Base-by-base conservation (phyloP, 2,888 invertebrate species). In the Cerastis rubricosa region DNA sequence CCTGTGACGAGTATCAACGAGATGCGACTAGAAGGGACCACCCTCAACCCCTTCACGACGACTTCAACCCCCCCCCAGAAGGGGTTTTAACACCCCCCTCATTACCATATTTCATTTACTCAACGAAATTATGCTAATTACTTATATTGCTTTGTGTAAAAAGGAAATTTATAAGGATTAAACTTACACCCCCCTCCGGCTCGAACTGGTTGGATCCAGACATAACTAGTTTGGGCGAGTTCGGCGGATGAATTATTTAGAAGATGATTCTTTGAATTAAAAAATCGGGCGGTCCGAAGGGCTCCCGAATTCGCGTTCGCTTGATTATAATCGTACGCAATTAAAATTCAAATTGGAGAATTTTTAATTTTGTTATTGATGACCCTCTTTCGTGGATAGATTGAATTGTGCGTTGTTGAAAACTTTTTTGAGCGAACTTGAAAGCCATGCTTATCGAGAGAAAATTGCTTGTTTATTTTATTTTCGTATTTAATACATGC, bases 121-220 rank as follows among this genome's bases (percentile, higher is more conserved):
- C 96, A 96, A 96, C 96, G 95, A 96, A 96, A 96, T 96, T 96
- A 96, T 96, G 96, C 96, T 96, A 96, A 96, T 96, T 96, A 96
- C 96, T 96, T 96, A 96, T 96, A 96, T 96, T 96, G 96, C 96
- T 96, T 96, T 96, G 96, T 96, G 96, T 96, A 96, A 96, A 96
- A 96, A 96, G 96, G 96, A 96, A 96, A 96, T 96, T 96, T 96
- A 96, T 96, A 96, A 96, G 96, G 96, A 96, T 96, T 96, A 96
- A 95, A 96, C 94, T 95, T 95, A 94, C 94, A 94, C 95, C 94
- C 93, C 92, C 93, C 89, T 78, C 86, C 89, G 89, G 86, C 88
- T 89, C 85, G 87, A 85, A 89, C 92, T 89, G 91, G 91, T 91
- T 91, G 87, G 88, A 90, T 91, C 92, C 92, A 90, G 92, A 91